Evolutionary conservation across 1,140 invertebrate species (phyloP), one percentile per base, ranked within the genome.

Genomic region (Plutomurus gul): DNA sequence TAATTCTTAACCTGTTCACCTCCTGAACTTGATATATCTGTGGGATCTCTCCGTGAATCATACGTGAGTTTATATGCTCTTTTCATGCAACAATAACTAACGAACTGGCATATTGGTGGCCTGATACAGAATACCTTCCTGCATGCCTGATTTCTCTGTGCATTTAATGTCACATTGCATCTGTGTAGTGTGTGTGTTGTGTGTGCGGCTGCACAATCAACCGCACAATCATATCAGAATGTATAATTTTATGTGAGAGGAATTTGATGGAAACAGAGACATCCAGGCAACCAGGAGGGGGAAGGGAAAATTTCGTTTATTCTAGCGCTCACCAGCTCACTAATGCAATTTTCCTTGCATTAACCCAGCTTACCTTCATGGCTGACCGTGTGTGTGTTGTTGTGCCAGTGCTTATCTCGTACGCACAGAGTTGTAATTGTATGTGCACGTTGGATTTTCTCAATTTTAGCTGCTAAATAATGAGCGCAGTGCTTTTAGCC

Each of bases 271-370:
- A n/a, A n/a, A n/a, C n/a, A n/a, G n/a, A n/a, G n/a, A n/a, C n/a
- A n/a, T n/a, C n/a, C n/a, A n/a, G n/a, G n/a, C n/a, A n/a, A n/a
- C n/a, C n/a, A n/a, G 39, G n/a, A 8, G 27, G 5, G 2, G n/a
- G 56, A 36, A 65, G 56, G 56, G 56, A 65, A 65, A 65, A n/a
- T 65, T 7, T 7, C 27, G 56, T 49, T 49, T 13, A 36, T 18
- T 30, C 4, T 16, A 27, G 56, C 18, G 46, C 20, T 18, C 56
- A 65, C n/a, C 11, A 10, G 20, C 22, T 16, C 16, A 65, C 25
- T n/a, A n/a, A n/a, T 65, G 56, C 56, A 65, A n/a, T 65, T 65
- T 49, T 65, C 18, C 56, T 60, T 65, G 36, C 56, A n/a, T n/a
- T n/a, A n/a, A n/a, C n/a, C n/a, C n/a, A n/a, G n/a, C n/a, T n/a